Evolutionary conservation across 2,888 invertebrate genomes (phyloP), one percentile per base, ranked within the genome.

Genomic region (Smittia sp.): DNA sequence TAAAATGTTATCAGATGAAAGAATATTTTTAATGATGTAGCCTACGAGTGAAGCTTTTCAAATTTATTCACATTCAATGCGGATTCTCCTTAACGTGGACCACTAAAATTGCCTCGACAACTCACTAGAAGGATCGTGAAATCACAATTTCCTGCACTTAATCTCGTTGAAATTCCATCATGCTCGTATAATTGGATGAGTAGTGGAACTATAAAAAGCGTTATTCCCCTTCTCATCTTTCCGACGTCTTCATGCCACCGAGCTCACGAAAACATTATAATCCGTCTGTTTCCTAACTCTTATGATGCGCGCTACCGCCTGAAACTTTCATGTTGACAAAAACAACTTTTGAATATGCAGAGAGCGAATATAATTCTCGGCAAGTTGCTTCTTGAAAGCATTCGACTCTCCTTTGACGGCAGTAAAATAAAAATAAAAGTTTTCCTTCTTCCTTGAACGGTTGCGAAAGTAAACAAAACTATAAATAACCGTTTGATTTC

Each of bases 401-500:
- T 20, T 58, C 58, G 20, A 20, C 58, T 7, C 2, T 58, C 58
- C 58, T 58, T n/a, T 58, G 58, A 58, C 22, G 58, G 18, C 22
- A 58, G 58, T 58, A 58, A 58, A 58, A 58, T 9, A 18, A 58
- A 20, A 58, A 46, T 46, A 46, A 46, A 46, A 46, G n/a, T 46
- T 46, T 46, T 46, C n/a, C 46, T n/a, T 11, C 58, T 58, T 58
- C 18, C 15, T 58, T 2, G 7, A 20, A 58, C 11, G n/a, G 15
- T 11, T 46, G 2, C 18, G 15, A 18, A 58, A 58, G 58, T 58
- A 58, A 58, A 58, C 58, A 58, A 58, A 58, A 58, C 58, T 58
- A 58, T 58, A 58, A 58, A 58, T 58, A 58, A 58, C 58, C n/a
- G 9, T 58, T 58, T 58, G 58, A 58, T 58, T 58, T 58, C 22